Base-by-base conservation (phyloP, 1,140 invertebrate species). In the Bacillus rossius region DNA sequence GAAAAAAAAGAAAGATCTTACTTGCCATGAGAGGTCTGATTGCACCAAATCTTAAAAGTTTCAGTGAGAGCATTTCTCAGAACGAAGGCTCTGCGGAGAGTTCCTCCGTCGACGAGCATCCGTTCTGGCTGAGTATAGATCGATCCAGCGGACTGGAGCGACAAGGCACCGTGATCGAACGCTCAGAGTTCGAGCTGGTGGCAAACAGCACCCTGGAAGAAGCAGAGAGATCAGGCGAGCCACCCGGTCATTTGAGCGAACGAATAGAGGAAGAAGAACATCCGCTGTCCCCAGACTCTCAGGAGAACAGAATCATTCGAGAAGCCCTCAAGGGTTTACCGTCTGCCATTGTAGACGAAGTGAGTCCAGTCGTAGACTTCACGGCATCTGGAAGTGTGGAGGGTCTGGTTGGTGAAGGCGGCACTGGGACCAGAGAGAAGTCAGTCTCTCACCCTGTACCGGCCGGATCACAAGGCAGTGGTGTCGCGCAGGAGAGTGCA, bases 51-150 rank as follows among this genome's bases (percentile, higher is more conserved):
- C 38, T 2, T 22, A 40, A 55, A 43, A 40, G n/a, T 20, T 17
- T 55, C 23, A 55, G 23, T 55, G 53, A 26, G 8, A 45, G 29
- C 17, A 10, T 34, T 7, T 13, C 43, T 13, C 26, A 26, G 25
- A 57, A 23, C 19, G 45, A 49, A 38, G 43, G 25, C 3, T 57
- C 55, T 29, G 55, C 26, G 2, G 64, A 64, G 10, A 64, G 64
- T 22, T 63, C 62, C 23, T 55, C 48, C 10, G 10, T 34, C 40
- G 61, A 64, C 16, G 66, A 65, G 4, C 66, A 59, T 58, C 73
- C 54, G 38, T 70, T 63, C 64, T 67, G 37, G 70, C 56, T 55
- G 47, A 66, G 59, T 58, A 59, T 64, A 43, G 55, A 64, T 60
- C 20, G 41, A 49, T 8, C n/a, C 14, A 47, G 55, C 1, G 25